Conservation (phyloP, 2,797 vertebrate genomes). For the Emys orbicularis region DNA sequence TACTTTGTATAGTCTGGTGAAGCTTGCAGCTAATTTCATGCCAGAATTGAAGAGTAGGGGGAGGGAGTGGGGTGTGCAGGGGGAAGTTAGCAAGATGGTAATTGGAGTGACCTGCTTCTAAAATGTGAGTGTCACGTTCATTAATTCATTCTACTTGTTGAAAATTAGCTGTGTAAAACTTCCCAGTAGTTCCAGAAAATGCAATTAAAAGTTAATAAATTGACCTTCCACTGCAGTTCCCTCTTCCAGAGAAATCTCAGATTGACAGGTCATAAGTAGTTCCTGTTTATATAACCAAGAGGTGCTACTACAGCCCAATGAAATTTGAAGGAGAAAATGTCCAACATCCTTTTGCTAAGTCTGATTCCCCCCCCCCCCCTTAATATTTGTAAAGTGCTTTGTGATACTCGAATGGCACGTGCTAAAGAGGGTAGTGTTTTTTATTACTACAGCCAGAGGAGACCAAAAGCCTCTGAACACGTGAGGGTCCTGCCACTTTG, state of each 20-base stretch:
- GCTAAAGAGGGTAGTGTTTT: conserved; percentile 22
- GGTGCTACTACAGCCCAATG: conserved; percentile 4
- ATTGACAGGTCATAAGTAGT: background rate
- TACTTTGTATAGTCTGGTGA: background rate
- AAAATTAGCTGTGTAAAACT: conserved; percentile 1
- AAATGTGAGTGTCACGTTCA: background rate
- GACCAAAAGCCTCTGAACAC: conserved; percentile 16
- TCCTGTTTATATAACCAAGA: background rate
- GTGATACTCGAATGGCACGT: conserved; percentile 10
- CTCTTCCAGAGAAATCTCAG: rapidly evolving
- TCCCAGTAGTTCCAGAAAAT: background rate
- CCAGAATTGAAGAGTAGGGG: background rate
- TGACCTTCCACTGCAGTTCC: rapidly evolving
- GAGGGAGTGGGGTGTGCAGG: background rate
- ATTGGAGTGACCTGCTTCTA: background rate
- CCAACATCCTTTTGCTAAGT: background rate
- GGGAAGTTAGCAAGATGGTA: background rate
- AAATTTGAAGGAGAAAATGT: background rate
- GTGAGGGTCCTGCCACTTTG: background rate
- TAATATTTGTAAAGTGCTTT: conserved; percentile 9
- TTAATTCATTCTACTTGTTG: background rate
- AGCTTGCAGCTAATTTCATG: background rate
- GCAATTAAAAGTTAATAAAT: background rate
- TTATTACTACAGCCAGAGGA: conserved; percentile 27
- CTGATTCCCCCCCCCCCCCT: background rate